Percentiles rank a stretch among this genome's conserved stretches.
Evolutionary conservation across 2,888 invertebrate genomes (phyloP).

Genomic region (Agrotis clavis): DNA sequence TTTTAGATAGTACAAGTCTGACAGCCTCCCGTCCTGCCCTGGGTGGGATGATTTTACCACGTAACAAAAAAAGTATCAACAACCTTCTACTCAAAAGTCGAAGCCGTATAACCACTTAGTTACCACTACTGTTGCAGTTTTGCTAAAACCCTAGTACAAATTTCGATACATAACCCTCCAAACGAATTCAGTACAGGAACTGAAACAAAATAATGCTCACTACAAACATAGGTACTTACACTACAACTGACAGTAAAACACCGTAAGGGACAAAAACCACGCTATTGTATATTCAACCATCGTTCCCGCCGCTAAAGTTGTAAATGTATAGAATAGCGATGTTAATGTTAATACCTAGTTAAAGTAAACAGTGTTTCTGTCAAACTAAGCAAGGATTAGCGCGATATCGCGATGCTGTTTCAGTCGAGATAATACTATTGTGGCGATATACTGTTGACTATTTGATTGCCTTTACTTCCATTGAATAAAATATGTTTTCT

Average conservation of each 20-base stretch:
- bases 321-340: neutral
- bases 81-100: neutral
- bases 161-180: neutral
- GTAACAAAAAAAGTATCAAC: too few relatives aligned
- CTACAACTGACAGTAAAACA: neutral
- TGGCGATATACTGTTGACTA: neutral
- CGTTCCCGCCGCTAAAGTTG: neutral
- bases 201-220: neutral
- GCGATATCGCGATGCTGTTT: conserved; percentile 19
- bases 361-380: conserved; percentile 24
- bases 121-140: neutral
- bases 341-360: neutral
- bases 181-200: neutral
- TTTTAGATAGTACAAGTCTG: too few relatives aligned
- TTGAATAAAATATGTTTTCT: too few relatives aligned
- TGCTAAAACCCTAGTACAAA: neutral
- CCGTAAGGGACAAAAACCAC: neutral
- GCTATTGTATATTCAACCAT: neutral
- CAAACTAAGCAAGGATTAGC: conserved; percentile 15
- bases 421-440: conserved; percentile 21
- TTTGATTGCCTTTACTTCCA: neutral
- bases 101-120: neutral
- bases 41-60: too few relatives aligned
- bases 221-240: neutral
- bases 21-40: too few relatives aligned